Conservation (phyloP, 2,113 vertebrate genomes). For the Hepsetus odoe region DNA sequence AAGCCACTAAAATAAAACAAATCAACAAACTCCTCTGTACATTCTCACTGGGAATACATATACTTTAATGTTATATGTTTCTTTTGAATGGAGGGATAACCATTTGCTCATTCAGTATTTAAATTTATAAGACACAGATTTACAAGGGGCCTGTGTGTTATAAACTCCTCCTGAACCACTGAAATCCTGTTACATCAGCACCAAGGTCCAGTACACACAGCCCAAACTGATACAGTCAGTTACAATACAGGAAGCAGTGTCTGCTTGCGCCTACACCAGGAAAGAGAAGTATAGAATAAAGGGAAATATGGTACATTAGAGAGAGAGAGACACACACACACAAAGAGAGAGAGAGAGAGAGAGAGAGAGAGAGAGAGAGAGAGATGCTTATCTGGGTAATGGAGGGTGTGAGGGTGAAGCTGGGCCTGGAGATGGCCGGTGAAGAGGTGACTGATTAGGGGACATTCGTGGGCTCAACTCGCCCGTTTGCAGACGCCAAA, state of each 20-base stretch:
- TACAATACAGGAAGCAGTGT: conserved; percentile 20
- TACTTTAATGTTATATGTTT: no score
- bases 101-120: conserved; percentile 2
- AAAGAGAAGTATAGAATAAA: background rate
- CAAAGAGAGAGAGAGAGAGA: background rate
- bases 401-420: conserved; percentile 75
- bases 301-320: background rate
- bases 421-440: conserved; percentile 76
- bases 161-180: background rate
- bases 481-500: conserved; percentile 94
- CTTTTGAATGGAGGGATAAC: background rate
- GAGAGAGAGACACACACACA: background rate
- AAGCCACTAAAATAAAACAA: conserved; percentile 21
- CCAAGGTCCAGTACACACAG: conserved; percentile 17
- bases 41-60: background rate
- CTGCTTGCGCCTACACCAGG: conserved; percentile 19
- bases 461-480: conserved; percentile 90
- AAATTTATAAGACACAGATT: conserved; percentile 7
- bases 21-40: background rate
- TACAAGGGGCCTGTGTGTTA: conserved; percentile 7
- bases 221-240: conserved; percentile 24
- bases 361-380: background rate
- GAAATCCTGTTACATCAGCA: conserved; percentile 23
- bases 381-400: conserved; percentile 48
- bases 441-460: conserved; percentile 80